Percentiles rank a stretch among this genome's conserved stretches.
Evolutionary conservation across 2,113 vertebrate genomes (phyloP).

Genomic region (Lipotes vexillifer): DNA sequence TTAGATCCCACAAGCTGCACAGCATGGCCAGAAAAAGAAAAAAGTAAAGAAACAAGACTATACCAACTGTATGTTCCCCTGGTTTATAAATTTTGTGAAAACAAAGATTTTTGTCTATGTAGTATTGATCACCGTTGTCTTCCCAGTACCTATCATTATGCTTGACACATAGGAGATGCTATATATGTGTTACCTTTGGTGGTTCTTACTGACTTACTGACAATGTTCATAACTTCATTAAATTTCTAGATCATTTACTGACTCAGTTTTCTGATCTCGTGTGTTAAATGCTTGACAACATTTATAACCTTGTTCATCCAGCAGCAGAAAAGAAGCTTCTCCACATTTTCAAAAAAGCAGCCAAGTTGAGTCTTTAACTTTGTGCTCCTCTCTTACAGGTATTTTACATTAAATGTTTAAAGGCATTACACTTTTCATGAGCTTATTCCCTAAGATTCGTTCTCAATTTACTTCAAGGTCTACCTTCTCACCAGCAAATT

Average conservation of each 20-base stretch:
- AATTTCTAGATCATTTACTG: neutral
- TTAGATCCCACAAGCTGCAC: neutral
- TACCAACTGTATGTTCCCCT: neutral
- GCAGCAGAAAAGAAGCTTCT: neutral
- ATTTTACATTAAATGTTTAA: constrained; percentile 25
- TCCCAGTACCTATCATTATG: neutral
- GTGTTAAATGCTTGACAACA: neutral
- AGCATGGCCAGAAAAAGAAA: neutral
- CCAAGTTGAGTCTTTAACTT: constrained; percentile 11
- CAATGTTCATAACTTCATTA: constrained; percentile 11
- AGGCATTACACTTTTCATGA: neutral
- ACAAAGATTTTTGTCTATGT: neutral
- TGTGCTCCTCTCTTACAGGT: neutral
- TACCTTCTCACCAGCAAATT: constrained; percentile 35
- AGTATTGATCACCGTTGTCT: neutral
- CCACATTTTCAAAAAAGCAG: constrained; percentile 12
- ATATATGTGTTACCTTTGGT: neutral
- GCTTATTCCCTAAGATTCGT: neutral
- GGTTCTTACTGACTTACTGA: neutral
- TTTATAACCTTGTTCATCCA: neutral
- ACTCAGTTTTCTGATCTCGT: neutral
- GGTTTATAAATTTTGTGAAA: neutral
- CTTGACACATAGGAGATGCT: neutral
- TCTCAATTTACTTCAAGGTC: constrained; percentile 2
- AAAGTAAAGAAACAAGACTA: neutral